Evolutionary conservation across 2,797 vertebrate genomes (phyloP).

Genomic region (Prunella strophiata): DNA sequence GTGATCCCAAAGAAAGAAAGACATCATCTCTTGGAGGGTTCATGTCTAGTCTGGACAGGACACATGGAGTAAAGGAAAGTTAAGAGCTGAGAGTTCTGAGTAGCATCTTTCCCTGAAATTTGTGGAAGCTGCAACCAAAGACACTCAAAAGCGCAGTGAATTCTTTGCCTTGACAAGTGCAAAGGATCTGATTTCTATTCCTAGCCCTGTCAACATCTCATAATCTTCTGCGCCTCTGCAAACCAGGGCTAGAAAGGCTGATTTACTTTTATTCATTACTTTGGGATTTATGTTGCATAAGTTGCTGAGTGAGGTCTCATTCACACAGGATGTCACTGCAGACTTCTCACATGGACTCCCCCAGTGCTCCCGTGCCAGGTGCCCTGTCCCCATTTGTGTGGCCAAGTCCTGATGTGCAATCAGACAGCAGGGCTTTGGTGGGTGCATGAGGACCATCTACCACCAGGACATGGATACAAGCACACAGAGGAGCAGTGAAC

Average conservation of each 20-base stretch:
- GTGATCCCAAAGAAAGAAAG: background rate
- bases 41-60: background rate
- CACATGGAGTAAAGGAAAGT: background rate
- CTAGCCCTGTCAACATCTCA: slow-evolving; percentile 8
- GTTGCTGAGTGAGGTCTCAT: background rate
- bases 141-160: background rate
- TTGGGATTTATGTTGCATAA: background rate
- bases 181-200: slow-evolving; percentile 23
- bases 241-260: background rate
- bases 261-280: slow-evolving; percentile 16
- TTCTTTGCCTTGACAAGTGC: background rate
- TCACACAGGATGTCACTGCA: background rate
- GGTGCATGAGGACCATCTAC: background rate
- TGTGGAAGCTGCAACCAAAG: background rate
- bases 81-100: background rate
- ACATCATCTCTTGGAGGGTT: background rate
- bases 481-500: background rate
- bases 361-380: background rate
- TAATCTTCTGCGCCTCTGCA: background rate
- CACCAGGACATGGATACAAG: background rate
- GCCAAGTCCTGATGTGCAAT: background rate
- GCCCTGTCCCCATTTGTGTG: background rate
- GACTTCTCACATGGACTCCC: background rate
- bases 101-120: background rate
- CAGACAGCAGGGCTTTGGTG: background rate